phyloP scores from a whole-genome alignment of 2,888 invertebrate species.

The Automeris io region DNA sequence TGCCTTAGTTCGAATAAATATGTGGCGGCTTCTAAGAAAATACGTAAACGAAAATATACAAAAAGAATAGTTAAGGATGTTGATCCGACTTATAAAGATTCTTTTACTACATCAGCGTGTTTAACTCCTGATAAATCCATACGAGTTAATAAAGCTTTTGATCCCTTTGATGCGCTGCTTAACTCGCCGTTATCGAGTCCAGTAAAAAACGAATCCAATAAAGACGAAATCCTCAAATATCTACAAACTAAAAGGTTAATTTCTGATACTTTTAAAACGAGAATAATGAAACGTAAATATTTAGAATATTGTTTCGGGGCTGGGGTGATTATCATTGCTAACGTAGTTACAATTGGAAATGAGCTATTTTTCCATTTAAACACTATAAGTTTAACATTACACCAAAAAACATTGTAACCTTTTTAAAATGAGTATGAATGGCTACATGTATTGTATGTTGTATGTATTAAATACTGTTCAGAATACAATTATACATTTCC shows the following conservation, averaged over 20 bases:
- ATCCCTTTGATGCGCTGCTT: constrained; percentile 58
- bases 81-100: constrained; percentile 27
- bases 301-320: too few species aligned
- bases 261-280: too few species aligned
- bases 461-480: too few species aligned
- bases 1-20: constrained; percentile 37
- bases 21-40: constrained; percentile 38
- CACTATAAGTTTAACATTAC: too few species aligned
- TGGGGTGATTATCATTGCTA: too few species aligned
- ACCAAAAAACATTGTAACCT: too few species aligned
- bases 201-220: constrained; percentile 12
- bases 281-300: too few species aligned
- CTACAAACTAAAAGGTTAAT: constrained; percentile 29
- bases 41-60: constrained; percentile 61
- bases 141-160: constrained; percentile 53
- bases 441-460: too few species aligned
- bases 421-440: too few species aligned
- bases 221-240: constrained; percentile 17
- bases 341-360: too few species aligned
- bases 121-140: constrained; percentile 66
- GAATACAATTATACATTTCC: constrained; percentile 6
- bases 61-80: constrained; percentile 52
- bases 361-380: too few species aligned
- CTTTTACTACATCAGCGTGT: constrained; percentile 34
- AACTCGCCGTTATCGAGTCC: constrained; percentile 34